Percentiles rank a stretch among this genome's conserved stretches.
These are phyloP conservation scores for Venustoraphidia nigricollis DNA, from an alignment of 2,888 invertebrate genomes.

Conservation along the genomic window DNA sequence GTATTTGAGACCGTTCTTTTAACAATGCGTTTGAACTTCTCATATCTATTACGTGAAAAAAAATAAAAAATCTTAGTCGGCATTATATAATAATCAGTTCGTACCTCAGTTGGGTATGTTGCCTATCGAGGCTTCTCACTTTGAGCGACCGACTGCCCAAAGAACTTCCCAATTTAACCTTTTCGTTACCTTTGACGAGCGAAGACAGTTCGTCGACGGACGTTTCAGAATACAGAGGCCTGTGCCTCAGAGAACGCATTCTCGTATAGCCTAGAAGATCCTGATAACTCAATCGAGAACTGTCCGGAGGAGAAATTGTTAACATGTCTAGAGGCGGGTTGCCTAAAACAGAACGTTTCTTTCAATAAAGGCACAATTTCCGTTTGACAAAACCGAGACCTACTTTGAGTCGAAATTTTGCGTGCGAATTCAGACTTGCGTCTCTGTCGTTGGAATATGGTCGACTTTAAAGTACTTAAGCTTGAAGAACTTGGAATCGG, in stretches of 20 bases:
- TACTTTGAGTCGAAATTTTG: slow-evolving; percentile 40
- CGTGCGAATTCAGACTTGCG: slow-evolving; percentile 34
- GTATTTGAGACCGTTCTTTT: too few relatives aligned
- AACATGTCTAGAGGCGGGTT: slow-evolving; percentile 35
- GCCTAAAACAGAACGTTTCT: slow-evolving; percentile 18
- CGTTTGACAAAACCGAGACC: slow-evolving; percentile 15
- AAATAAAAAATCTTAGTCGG: too few relatives aligned
- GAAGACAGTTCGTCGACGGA: slow-evolving; percentile 33
- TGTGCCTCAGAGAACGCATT: slow-evolving; percentile 47
- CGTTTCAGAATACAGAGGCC: slow-evolving; percentile 50
- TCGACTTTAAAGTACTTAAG: slow-evolving; percentile 27
- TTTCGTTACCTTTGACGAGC: not conserved
- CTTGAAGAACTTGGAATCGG: slow-evolving; percentile 79
- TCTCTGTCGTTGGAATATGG: slow-evolving; percentile 17
- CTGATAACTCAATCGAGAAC: slow-evolving; percentile 49
- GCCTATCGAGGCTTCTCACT: slow-evolving; percentile 1
- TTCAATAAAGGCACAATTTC: not conserved
- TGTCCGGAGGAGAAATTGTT: slow-evolving; percentile 35
- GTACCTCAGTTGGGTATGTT: slow-evolving; percentile 2
- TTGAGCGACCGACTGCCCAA: slow-evolving; percentile 7
- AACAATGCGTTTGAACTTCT: too few relatives aligned
- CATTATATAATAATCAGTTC: too few relatives aligned
- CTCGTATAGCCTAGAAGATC: slow-evolving; percentile 65
- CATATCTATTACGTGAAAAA: too few relatives aligned
- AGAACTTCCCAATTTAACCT: slow-evolving; percentile 7